phyloP scores from a whole-genome alignment of 92 coral and sea anemone species.

The Actinostola sp. region DNA sequence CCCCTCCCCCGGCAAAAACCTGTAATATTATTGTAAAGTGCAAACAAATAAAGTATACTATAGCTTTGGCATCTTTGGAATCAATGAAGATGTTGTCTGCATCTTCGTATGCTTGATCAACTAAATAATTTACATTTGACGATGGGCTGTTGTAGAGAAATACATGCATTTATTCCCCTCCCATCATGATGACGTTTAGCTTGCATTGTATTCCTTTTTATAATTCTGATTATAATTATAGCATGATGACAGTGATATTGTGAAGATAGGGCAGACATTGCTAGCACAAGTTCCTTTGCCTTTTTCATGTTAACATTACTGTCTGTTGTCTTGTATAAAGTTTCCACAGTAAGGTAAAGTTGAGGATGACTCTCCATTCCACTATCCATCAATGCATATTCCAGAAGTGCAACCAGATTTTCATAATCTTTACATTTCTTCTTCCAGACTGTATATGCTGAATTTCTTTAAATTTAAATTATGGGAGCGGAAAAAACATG shows the following conservation, averaged over 20 bases:
- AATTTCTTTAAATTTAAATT: slow-evolving; percentile 50
- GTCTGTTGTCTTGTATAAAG: slow-evolving; percentile 46
- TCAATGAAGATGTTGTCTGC: neutral
- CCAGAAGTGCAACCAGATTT: slow-evolving; percentile 46
- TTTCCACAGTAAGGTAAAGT: slow-evolving; percentile 45
- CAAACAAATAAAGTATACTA: no score
- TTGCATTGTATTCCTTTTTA: slow-evolving; percentile 54
- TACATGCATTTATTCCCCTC: slow-evolving; percentile 51
- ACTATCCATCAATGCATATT: slow-evolving; percentile 55
- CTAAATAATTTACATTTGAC: slow-evolving; percentile 55
- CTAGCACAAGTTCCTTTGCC: slow-evolving; percentile 54
- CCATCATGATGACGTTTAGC: slow-evolving; percentile 71
- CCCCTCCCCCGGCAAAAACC: no score
- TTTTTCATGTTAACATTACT: slow-evolving; percentile 49
- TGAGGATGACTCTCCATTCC: slow-evolving; percentile 63
- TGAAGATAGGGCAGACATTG: slow-evolving; percentile 45
- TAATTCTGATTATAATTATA: slow-evolving; percentile 62
- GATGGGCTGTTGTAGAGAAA: slow-evolving; percentile 52
- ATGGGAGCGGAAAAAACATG: no score
- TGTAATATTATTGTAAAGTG: no score
- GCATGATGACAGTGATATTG: slow-evolving; percentile 40
- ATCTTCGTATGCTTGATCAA: slow-evolving; percentile 37
- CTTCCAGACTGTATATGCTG: slow-evolving; percentile 45
- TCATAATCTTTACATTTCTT: slow-evolving; percentile 61
- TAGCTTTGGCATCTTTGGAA: slow-evolving; percentile 51